Conservation (phyloP, 2,113 vertebrate species). For the Xiphophorus maculatus region DNA sequence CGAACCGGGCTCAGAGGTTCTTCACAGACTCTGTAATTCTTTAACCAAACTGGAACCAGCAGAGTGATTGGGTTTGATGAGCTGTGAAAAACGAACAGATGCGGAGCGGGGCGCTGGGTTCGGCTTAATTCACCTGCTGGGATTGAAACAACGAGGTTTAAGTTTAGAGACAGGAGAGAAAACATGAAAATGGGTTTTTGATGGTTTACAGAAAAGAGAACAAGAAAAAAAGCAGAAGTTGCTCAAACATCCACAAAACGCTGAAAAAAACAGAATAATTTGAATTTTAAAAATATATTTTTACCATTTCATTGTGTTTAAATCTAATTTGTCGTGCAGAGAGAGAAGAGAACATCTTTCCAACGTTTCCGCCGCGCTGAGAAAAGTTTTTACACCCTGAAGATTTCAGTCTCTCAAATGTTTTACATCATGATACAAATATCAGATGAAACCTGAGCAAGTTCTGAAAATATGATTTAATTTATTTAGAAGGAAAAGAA, state of each 20-base stretch:
- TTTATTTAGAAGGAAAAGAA: neutral
- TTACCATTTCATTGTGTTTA: neutral
- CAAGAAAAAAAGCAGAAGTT: neutral
- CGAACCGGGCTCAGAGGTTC: conserved; percentile 37
- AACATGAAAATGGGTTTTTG: neutral
- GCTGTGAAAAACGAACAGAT: conserved; percentile 40
- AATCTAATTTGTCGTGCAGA: too few species aligned
- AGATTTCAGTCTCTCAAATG: too few species aligned
- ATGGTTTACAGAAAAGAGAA: neutral
- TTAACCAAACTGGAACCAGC: conserved; percentile 53
- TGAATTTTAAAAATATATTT: neutral
- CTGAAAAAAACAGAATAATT: neutral
- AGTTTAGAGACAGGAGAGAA: neutral
- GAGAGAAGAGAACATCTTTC: neutral
- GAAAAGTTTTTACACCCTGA: too few species aligned
- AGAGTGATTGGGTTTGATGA: conserved; percentile 61
- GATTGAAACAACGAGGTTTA: neutral
- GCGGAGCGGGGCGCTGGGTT: neutral
- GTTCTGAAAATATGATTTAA: neutral
- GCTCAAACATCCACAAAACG: neutral
- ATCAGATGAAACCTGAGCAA: neutral
- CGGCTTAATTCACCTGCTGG: neutral
- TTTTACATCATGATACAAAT: too few species aligned
- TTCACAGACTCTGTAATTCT: conserved; percentile 48
- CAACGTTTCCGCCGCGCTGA: too few species aligned